Base-by-base conservation (phyloP, 2,113 vertebrate species). In the Hypomesus transpacificus region DNA sequence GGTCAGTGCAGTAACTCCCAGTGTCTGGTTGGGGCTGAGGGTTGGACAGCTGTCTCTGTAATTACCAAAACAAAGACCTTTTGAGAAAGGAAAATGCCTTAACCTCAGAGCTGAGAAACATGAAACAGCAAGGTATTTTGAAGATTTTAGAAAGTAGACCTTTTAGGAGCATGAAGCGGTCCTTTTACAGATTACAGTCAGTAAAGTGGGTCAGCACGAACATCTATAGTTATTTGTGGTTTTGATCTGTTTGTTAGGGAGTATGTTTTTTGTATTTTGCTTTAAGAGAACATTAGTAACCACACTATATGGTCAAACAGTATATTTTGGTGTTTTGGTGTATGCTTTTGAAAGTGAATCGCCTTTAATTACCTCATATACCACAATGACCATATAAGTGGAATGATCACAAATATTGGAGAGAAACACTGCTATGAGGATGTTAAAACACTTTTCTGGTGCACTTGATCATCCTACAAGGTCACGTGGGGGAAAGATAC, bases 31-130 rank as follows among this genome's bases (percentile, higher is more conserved):
- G 39, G 39, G 39, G 9, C 39, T 46, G 8, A 81, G 84, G 73
- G 70, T 80, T 79, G 71, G 76, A 82, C 86, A 87, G 76, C 86
- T 87, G 84, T 78, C 82, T 86, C 80, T 87, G 83, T 87, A 90
- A 89, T 88, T 88, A 86, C 67, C 7, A 39, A 84, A 77, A 88
- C 88, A 86, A 89, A 89, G 74, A 71, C 76, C 77, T 81, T 84
- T 88, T 85, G 68, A 89, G 83, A 68, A 71, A 75, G 79, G 74
- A 50, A 34, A 34, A 51, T 46, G 34, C 58, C 67, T 61, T 74
- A 63, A 34, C 54, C 72, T 58, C 75, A 22, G 46, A 14, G 11
- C 68, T 84, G 73, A 52, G 78, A 34, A 85, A 77, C 34, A 52
- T 70, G 64, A 79, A 87, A 82, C 31, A 66, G 70, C 66, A 66